phyloP scores from a whole-genome alignment of 2,113 vertebrate genomes.

The Pogonocichla stellata region DNA sequence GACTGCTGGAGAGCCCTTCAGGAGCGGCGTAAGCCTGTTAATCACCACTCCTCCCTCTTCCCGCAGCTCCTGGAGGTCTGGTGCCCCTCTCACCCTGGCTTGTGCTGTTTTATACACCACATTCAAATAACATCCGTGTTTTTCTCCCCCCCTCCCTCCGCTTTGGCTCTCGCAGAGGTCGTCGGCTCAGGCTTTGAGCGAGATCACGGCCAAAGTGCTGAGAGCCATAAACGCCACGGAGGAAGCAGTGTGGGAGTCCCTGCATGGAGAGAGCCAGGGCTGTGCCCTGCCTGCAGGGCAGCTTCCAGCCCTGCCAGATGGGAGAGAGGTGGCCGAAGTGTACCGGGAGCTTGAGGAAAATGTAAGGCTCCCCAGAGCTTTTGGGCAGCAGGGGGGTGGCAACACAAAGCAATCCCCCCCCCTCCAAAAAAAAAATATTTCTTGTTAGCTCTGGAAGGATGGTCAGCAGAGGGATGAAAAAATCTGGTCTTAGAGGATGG shows the following conservation, averaged over 20 bases:
- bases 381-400: not conserved
- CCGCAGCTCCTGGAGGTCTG: not conserved
- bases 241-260: constrained; percentile 74
- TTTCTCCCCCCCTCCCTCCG: not conserved
- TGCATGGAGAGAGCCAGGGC: not conserved
- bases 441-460: not conserved
- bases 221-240: constrained; percentile 85
- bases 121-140: constrained; percentile 22
- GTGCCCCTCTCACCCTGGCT: not conserved
- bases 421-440: not conserved
- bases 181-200: constrained; percentile 80
- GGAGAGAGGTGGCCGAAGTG: constrained; percentile 51
- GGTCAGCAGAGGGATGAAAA: not conserved
- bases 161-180: constrained; percentile 79
- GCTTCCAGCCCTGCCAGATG: not conserved
- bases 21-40: not conserved
- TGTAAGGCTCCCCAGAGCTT: constrained; percentile 68
- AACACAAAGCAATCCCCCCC: rapidly evolving
- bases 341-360: constrained; percentile 83
- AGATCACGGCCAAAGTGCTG: constrained; percentile 84
- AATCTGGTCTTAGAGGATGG: rapidly evolving
- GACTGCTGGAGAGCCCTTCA: constrained; percentile 29
- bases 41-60: not conserved
- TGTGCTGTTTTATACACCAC: not conserved
- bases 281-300: not conserved